A percentile compares a stretch with the other conserved stretches of the same genome.
Conservation (phyloP, 2,113 vertebrate species). For the Coracopsis vasa region DNA sequence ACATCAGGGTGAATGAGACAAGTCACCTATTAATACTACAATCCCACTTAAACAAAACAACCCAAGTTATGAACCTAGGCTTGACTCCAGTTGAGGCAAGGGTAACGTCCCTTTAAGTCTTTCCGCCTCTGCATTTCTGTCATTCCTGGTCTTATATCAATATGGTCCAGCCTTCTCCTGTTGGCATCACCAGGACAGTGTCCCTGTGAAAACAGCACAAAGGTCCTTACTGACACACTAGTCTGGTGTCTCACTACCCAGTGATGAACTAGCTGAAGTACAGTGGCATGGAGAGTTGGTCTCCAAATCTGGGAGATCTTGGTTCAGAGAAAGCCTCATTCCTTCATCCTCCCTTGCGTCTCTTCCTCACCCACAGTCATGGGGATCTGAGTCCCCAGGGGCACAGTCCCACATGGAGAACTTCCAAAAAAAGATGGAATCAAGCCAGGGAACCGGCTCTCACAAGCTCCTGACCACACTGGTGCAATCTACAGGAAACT, state of each 20-base stretch:
- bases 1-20: not conserved
- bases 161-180: not conserved
- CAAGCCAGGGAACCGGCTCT: not conserved
- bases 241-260: accelerated
- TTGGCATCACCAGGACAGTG: not conserved
- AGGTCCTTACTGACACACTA: not conserved
- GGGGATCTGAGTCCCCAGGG: not conserved
- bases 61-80: not conserved
- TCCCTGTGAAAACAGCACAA: not conserved
- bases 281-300: not conserved
- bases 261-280: not conserved
- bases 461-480: not conserved
- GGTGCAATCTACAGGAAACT: not conserved
- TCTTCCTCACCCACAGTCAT: not conserved
- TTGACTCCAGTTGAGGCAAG: accelerated
- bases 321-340: not conserved
- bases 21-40: not conserved
- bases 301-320: not conserved
- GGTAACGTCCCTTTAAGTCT: not conserved
- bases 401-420: not conserved
- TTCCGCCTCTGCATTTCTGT: not conserved
- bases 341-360: not conserved
- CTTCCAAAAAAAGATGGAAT: not conserved
- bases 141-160: not conserved
- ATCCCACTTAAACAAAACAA: not conserved